Evolutionary conservation across 2,113 vertebrate species (phyloP), one percentile per base, ranked within the genome.

Genomic region (Larimichthys polyactis): DNA sequence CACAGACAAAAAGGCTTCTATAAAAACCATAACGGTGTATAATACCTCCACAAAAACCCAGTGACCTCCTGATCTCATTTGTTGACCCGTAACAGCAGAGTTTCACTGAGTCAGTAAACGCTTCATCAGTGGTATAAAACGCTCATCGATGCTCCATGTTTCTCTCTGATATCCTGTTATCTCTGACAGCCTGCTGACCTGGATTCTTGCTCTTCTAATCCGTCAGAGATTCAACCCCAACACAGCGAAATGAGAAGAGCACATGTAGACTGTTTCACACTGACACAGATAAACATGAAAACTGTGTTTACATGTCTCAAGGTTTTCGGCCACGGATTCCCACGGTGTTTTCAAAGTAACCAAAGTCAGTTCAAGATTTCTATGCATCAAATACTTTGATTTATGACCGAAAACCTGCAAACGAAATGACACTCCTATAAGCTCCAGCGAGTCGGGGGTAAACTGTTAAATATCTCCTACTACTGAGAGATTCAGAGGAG

Each of bases 31-130:
- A 77, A 20, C 11, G 32, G 67, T 22, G 32, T 74, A 40, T 68
- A 51, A 76, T 73, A 78, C 14, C 5, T 29, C 24, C 27, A 40
- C 3, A 10, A 54, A 74, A 73, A 3, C 7, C 52, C 40, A 29
- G 73, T 62, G 82, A 87, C 82, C 82, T 71, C 60, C n/a, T 60
- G 70, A 79, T 88, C 82, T 52, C 27, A 52, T 84, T 32, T 71
- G 71, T 19, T 86, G 90, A 91, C 87, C 83, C 32, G 2, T 32
- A 68, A 46, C 64, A 68, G 74, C 70, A 55, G n/a, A 51, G 54
- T 52, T 60, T 57, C 49, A 52, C 16, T 0, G 68, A 77, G 66
- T 55, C 65, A 48, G 54, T 72, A 76, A 85, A 85, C 14, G 65
- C 59, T 49, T 79, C 66, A 82, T 73, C 12, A 69, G 69, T 59